Conservation (phyloP, 2,113 vertebrate species). For the Pachycephala philippinensis region DNA sequence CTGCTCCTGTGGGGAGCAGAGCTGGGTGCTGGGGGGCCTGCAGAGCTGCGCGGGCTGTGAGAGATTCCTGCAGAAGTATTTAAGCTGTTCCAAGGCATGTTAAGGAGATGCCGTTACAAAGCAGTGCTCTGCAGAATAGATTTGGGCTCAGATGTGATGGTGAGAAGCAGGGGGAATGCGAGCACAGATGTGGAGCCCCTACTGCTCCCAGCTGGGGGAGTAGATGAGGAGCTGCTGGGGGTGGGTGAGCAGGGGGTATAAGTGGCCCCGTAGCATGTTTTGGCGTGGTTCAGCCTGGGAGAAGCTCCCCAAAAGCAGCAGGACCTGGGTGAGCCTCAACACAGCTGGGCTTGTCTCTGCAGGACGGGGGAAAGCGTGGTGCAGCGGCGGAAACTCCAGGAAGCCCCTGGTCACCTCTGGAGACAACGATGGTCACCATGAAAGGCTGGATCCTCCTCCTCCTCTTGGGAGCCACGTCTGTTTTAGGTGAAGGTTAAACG, state of each 20-base stretch:
- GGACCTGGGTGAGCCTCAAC: neutral
- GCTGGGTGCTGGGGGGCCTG: fast-evolving
- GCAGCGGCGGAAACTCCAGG: neutral
- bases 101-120: neutral
- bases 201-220: neutral
- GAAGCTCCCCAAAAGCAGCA: neutral
- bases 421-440: neutral
- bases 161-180: neutral
- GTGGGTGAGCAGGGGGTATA: neutral
- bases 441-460: slow-evolving; percentile 13
- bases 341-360: fast-evolving
- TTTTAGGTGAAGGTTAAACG: neutral
- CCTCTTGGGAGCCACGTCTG: neutral
- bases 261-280: fast-evolving
- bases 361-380: neutral
- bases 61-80: slow-evolving; percentile 26
- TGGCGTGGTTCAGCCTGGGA: neutral
- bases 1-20: neutral
- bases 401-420: neutral
- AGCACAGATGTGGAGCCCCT: neutral
- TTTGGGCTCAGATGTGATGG: neutral
- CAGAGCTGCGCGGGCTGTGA: neutral
- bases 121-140: slow-evolving; percentile 49
- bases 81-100: neutral
- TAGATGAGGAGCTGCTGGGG: neutral